Conservation (phyloP, 2,888 invertebrate species). For the Eupithecia exiguata region DNA sequence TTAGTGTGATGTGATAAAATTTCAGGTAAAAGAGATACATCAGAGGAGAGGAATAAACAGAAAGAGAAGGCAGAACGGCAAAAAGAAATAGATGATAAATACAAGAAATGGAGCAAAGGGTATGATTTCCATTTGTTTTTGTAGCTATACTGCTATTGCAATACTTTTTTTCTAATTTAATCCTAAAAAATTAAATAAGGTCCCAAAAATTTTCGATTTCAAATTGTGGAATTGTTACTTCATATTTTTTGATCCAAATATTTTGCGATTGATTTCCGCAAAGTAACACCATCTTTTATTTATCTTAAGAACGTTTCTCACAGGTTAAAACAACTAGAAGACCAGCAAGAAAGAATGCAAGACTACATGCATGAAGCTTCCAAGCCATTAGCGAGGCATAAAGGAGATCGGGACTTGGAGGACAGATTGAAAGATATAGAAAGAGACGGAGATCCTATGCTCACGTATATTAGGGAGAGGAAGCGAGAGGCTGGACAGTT, state of each 20-base stretch:
- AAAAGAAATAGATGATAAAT: slow-evolving; percentile 88
- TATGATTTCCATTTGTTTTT: slow-evolving; percentile 55
- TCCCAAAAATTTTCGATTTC: no score
- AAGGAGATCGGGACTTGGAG: slow-evolving; percentile 95
- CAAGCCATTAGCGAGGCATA: slow-evolving; percentile 96
- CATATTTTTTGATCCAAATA: no score
- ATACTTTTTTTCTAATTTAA: neutral
- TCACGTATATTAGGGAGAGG: slow-evolving; percentile 90
- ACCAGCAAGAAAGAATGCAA: slow-evolving; percentile 86
- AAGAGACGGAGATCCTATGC: slow-evolving; percentile 96
- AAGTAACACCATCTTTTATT: no score
- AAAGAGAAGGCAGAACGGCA: slow-evolving; percentile 87
- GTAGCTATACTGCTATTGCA: neutral
- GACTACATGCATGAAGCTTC: slow-evolving; percentile 93
- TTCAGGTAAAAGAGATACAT: slow-evolving; percentile 85
- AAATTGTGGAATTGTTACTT: no score
- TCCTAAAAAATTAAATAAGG: no score
- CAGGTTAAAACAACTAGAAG: slow-evolving; percentile 90
- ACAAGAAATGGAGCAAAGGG: slow-evolving; percentile 94
- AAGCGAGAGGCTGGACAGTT: slow-evolving; percentile 82
- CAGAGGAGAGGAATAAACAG: slow-evolving; percentile 87
- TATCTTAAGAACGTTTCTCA: neutral
- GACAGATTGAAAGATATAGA: slow-evolving; percentile 88
- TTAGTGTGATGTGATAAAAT: neutral
- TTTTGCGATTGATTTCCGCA: no score